Evolutionary conservation across 2,113 vertebrate species (phyloP).

Genomic region (Dasypus novemcinctus): DNA sequence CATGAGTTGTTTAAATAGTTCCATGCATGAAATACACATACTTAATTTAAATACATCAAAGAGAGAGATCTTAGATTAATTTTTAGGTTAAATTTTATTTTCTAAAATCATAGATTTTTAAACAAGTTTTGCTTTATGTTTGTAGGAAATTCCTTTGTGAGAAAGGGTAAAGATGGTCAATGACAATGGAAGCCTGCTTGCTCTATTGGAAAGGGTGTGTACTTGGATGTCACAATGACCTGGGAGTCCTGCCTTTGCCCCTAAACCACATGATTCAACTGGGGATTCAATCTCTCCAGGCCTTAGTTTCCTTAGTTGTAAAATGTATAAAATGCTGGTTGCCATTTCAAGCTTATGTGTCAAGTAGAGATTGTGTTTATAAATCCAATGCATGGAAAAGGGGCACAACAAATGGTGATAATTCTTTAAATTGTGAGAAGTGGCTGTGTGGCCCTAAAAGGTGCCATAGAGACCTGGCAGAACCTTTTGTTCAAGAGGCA

Average conservation of each 20-base stretch:
- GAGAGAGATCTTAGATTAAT: neutral
- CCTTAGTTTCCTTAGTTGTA: neutral
- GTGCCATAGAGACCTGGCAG: slow-evolving; percentile 65
- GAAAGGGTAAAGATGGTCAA: neutral
- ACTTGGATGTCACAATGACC: neutral
- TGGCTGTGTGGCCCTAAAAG: slow-evolving; percentile 12
- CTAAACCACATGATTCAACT: fast-evolving
- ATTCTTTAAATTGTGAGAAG: neutral
- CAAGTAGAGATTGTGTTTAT: neutral
- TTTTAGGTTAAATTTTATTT: neutral
- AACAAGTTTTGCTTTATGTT: neutral
- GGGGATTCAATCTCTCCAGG: neutral
- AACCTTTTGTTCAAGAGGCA: slow-evolving; percentile 73
- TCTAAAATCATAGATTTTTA: neutral
- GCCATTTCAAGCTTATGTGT: neutral
- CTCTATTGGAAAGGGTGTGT: neutral
- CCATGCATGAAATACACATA: neutral
- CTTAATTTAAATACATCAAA: neutral
- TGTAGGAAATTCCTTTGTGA: neutral
- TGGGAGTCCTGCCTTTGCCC: neutral
- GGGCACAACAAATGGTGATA: neutral
- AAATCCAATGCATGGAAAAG: neutral
- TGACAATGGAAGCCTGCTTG: neutral
- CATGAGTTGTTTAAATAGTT: neutral
- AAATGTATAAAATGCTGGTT: neutral